These are phyloP conservation scores for Drosophila melanogaster DNA, from an alignment of 1,140 invertebrate species.

Conservation along the genomic window Release_6_plus_ISO1_MT NT_033777.3:19828001-19828500, in stretches of 20 bases:
- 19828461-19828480: constrained; percentile 83
- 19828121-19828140: constrained; percentile 27
- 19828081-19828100: constrained; percentile 20
- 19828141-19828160: constrained; percentile 59
- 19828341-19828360: constrained; percentile 21
- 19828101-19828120: constrained; percentile 1
- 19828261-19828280: constrained; percentile 77
- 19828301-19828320: constrained; percentile 26
- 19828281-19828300: constrained; percentile 56
- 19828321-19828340: not conserved
- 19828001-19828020: constrained; percentile 81
- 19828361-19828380: constrained; percentile 27
- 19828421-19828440: constrained; percentile 83
- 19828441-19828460: constrained; percentile 84
- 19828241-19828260: constrained; percentile 70
- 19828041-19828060: constrained; percentile 63
- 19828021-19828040: constrained; percentile 51
- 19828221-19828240: constrained; percentile 56
- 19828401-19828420: constrained; percentile 70
- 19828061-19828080: constrained; percentile 37
- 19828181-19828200: constrained; percentile 82
- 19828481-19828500: constrained; percentile 84
- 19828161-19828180: constrained; percentile 67
- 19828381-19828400: constrained; percentile 69
- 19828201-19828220: constrained; percentile 72